Evolutionary conservation across 2,113 vertebrate genomes (phyloP).

Genomic region (Mastomys coucha): DNA sequence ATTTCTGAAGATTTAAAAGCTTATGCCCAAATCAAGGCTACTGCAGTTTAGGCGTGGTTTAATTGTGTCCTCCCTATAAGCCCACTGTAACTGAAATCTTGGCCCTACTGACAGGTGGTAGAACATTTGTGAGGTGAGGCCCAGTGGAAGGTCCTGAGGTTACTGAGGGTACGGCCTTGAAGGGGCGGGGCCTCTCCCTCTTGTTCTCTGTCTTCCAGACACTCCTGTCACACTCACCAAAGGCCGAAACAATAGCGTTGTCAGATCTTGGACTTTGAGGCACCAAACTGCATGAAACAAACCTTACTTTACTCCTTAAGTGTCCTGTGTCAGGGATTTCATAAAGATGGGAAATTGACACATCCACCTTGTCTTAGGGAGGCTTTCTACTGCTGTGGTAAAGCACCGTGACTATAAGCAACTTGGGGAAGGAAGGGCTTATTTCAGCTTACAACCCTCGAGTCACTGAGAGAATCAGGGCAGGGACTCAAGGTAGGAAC

Average conservation of each 20-base stretch:
- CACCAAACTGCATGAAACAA: background rate
- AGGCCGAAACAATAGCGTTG: background rate
- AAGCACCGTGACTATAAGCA: background rate
- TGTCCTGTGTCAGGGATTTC: background rate
- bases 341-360: background rate
- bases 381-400: background rate
- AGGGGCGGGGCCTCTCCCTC: background rate
- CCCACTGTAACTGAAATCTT: background rate
- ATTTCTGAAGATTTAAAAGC: constrained; percentile 35
- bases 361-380: background rate
- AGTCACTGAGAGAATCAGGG: background rate
- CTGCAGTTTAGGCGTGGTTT: background rate
- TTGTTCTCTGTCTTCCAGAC: background rate
- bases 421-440: background rate
- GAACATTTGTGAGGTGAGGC: background rate
- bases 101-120: background rate
- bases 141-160: background rate
- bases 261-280: background rate
- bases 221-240: background rate
- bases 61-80: background rate
- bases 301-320: background rate
- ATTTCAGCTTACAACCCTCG: background rate
- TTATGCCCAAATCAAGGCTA: background rate
- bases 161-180: background rate
- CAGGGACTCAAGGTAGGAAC: background rate